These are phyloP conservation scores for Carlito syrichta DNA, from an alignment of 2,113 vertebrate species.

Conservation along the genomic window DNA sequence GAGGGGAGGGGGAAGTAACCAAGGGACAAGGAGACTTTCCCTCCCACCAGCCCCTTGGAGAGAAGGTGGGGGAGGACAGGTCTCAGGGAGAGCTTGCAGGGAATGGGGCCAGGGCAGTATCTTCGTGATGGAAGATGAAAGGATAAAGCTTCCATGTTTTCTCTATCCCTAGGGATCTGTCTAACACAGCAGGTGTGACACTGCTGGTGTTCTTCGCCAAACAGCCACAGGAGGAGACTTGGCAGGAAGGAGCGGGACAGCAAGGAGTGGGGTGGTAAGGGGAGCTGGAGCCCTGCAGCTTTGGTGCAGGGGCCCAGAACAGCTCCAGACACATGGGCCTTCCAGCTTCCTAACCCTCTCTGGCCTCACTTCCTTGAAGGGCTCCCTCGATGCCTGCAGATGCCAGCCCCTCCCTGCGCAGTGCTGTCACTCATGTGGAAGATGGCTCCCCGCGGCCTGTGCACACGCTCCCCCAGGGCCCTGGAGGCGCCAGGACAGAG, in stretches of 20 bases:
- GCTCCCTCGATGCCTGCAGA: not conserved
- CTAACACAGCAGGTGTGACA: constrained; percentile 71
- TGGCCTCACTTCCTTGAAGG: not conserved
- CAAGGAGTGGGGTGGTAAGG: not conserved
- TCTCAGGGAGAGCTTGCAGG: not conserved
- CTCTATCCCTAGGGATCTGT: constrained; percentile 54
- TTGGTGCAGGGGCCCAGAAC: not conserved
- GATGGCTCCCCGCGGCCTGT: not conserved
- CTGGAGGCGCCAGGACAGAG: not conserved
- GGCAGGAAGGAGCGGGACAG: constrained; percentile 1
- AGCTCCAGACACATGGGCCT: not conserved
- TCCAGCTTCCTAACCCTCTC: not conserved
- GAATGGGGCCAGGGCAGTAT: not conserved
- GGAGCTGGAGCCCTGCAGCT: not conserved
- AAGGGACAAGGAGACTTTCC: constrained; percentile 10
- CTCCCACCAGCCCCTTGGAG: not conserved
- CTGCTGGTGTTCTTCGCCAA: constrained; percentile 43
- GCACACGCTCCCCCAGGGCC: not conserved
- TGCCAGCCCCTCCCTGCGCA: accelerated
- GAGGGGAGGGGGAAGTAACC: constrained; percentile 36
- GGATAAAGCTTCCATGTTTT: not conserved
- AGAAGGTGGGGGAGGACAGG: not conserved
- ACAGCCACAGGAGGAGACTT: constrained; percentile 9
- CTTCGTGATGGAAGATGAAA: not conserved
- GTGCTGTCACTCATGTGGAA: too few species aligned